A percentile compares a stretch with the other conserved stretches of the same genome.
Evolutionary conservation across 2,888 invertebrate species (phyloP).

Genomic region (Blera fallax): DNA sequence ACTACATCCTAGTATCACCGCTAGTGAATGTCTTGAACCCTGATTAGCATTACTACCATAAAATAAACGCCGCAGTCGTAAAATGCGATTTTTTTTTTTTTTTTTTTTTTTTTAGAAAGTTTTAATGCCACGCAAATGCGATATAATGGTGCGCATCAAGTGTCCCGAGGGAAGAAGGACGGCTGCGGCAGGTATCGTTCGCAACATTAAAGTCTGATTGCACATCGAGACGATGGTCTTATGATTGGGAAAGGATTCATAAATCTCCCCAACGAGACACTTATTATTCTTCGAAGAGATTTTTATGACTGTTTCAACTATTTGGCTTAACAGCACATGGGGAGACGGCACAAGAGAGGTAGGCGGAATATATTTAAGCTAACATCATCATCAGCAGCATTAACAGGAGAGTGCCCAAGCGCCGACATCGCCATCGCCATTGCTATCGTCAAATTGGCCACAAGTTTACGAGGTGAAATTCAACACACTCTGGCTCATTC

Average conservation of each 20-base stretch:
- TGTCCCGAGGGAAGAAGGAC: conserved; percentile 4
- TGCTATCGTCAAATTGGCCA: conserved; percentile 48
- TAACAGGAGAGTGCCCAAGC: neutral
- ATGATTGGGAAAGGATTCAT: conserved; percentile 72
- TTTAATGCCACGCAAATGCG: conserved; percentile 68
- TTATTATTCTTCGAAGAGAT: conserved; percentile 56
- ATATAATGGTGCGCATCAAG: conserved; percentile 58
- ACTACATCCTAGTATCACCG: neutral
- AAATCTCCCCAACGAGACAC: conserved; percentile 71
- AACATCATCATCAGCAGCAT: conserved; percentile 63
- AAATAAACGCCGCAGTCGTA: conserved; percentile 57
- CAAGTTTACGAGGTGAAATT: conserved; percentile 69
- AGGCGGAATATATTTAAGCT: conserved; percentile 37
- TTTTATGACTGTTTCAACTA: conserved; percentile 33
- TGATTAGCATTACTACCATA: conserved; percentile 59
- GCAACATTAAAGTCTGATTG: conserved; percentile 64
- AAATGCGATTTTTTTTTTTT: conserved; percentile 15
- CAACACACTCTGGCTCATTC: conserved; percentile 28
- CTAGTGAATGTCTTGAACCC: conserved; percentile 48
- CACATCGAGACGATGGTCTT: conserved; percentile 63
- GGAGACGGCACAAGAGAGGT: neutral
- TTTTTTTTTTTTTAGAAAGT: conserved; percentile 71
- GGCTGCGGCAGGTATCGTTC: conserved; percentile 9
- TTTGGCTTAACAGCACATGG: neutral
- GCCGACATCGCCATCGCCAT: conserved; percentile 11